Conservation (phyloP, 2,888 invertebrate genomes). For the Cosmopolites sordidus region DNA sequence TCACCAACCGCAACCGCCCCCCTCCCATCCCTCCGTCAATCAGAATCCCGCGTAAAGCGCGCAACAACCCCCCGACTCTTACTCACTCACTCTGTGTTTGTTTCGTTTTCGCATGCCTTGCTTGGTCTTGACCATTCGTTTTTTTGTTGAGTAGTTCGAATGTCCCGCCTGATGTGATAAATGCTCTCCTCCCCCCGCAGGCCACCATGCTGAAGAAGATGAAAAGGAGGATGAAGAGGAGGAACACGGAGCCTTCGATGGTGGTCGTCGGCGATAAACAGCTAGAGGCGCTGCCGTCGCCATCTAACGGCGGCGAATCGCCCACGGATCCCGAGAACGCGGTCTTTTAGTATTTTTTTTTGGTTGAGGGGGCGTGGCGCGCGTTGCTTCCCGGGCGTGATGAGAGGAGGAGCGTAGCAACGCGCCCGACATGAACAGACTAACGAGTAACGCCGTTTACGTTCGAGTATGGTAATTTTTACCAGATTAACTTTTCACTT, state of each 20-base stretch:
- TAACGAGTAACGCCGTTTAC: slow-evolving; percentile 55
- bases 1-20: neutral
- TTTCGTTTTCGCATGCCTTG: too few relatives aligned
- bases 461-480: slow-evolving; percentile 57
- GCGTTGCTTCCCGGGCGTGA: too few relatives aligned
- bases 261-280: slow-evolving; percentile 52
- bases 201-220: slow-evolving; percentile 99
- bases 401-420: too few relatives aligned
- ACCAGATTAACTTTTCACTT: slow-evolving; percentile 41
- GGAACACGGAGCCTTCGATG: slow-evolving; percentile 87
- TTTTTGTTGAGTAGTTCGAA: too few relatives aligned
- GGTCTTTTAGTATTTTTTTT: slow-evolving; percentile 38
- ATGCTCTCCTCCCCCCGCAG: slow-evolving; percentile 58
- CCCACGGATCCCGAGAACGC: slow-evolving; percentile 49
- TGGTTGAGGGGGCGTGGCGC: too few relatives aligned
- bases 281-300: slow-evolving; percentile 47
- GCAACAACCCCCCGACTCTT: too few relatives aligned
- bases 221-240: slow-evolving; percentile 92
- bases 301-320: slow-evolving; percentile 49
- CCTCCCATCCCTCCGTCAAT: neutral
- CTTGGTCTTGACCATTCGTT: too few relatives aligned
- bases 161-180: too few relatives aligned
- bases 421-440: too few relatives aligned
- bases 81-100: too few relatives aligned
- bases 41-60: neutral